Conservation (phyloP, 2,888 invertebrate species). For the Pediacus dermestoides region DNA sequence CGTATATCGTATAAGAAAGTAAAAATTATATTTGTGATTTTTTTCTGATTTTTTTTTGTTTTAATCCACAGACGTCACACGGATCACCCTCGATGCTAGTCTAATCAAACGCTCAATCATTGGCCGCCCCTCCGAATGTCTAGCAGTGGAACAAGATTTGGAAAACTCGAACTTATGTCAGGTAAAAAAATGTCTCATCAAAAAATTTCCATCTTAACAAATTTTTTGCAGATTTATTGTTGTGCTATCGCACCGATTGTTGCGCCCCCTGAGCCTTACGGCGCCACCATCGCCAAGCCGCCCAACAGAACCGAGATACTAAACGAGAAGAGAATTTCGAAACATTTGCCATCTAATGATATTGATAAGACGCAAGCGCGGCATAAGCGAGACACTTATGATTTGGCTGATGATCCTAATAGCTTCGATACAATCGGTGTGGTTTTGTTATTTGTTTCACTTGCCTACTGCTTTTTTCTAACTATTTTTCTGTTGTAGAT, state of each 20-base stretch:
- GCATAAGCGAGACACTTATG: conserved; percentile 41
- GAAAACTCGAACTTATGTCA: conserved; percentile 41
- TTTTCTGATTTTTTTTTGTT: conserved; percentile 27
- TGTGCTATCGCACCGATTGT: conserved; percentile 33
- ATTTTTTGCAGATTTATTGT: conserved; percentile 40
- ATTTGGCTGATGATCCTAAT: conserved; percentile 34
- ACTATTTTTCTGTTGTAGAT: conserved; percentile 40
- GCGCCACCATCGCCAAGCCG: conserved; percentile 34
- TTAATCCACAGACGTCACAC: conserved; percentile 35
- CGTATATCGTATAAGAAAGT: too few species aligned
- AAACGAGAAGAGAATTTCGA: conserved; percentile 43
- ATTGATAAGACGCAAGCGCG: conserved; percentile 45
- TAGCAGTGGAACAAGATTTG: conserved; percentile 39
- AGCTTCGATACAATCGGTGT: conserved; percentile 35
- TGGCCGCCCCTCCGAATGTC: conserved; percentile 43
- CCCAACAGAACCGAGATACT: conserved; percentile 32
- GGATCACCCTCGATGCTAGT: conserved; percentile 32
- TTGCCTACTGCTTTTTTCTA: conserved; percentile 1
- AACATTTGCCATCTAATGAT: conserved; percentile 46
- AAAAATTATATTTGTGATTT: too few species aligned
- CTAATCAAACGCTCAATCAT: conserved; percentile 38
- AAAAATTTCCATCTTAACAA: conserved; percentile 5
- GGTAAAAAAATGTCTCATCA: conserved; percentile 22
- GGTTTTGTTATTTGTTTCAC: too few species aligned
- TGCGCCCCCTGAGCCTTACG: conserved; percentile 28